phyloP scores from a whole-genome alignment of 2,113 vertebrate species.

The Notothenia coriiceps region DNA sequence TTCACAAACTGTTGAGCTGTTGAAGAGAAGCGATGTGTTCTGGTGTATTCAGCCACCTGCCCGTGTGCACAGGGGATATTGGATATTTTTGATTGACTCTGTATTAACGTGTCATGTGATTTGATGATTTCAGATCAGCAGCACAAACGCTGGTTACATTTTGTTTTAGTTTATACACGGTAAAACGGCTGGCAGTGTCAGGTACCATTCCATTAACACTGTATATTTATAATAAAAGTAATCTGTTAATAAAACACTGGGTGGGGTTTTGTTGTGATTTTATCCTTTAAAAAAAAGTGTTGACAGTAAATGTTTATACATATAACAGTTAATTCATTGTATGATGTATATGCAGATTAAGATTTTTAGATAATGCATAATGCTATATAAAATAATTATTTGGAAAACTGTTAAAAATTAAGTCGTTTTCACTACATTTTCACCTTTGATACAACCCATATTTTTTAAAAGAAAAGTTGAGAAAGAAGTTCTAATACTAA shows the following conservation, averaged over 20 bases:
- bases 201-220: conserved; percentile 80
- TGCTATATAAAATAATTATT: background rate
- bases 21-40: background rate
- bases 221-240: conserved; percentile 81
- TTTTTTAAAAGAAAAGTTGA: background rate
- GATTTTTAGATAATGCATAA: background rate
- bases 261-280: background rate
- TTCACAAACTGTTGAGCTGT: conserved; percentile 4
- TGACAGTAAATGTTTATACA: too few relatives aligned
- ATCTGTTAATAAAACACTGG: conserved; percentile 46
- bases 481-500: too few relatives aligned
- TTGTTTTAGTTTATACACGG: conserved; percentile 31
- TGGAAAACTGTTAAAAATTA: background rate
- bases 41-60: background rate
- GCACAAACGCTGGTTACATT: conserved; percentile 36
- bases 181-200: conserved; percentile 65
- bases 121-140: conserved; percentile 18
- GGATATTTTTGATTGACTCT: background rate
- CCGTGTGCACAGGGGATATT: background rate
- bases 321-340: background rate
- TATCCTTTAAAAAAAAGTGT: too few relatives aligned
- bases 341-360: background rate
- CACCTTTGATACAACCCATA: background rate
- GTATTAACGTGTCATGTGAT: conserved; percentile 6
- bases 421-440: too few relatives aligned